phyloP scores from a whole-genome alignment of 2,888 invertebrate species.

The Aelia acuminata region DNA sequence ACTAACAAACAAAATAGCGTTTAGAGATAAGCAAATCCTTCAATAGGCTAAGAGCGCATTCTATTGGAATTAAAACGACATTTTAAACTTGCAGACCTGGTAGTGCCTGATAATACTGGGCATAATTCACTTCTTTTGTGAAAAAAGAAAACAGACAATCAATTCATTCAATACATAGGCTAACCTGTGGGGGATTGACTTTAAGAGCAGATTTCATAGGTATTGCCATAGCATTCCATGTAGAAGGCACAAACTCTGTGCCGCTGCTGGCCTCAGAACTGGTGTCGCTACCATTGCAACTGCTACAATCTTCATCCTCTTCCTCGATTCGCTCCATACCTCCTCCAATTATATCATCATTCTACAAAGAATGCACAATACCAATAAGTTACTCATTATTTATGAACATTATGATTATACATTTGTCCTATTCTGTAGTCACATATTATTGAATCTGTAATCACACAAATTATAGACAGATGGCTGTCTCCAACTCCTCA shows the following conservation, averaged over 20 bases:
- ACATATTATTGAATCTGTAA: too few relatives aligned
- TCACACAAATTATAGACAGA: too few relatives aligned
- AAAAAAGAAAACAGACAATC: too few relatives aligned
- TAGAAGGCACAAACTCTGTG: slow-evolving; percentile 81
- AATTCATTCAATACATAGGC: background rate
- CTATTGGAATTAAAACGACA: too few relatives aligned
- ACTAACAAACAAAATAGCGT: too few relatives aligned
- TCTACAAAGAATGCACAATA: background rate
- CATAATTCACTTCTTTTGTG: too few relatives aligned
- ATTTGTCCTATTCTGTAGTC: too few relatives aligned
- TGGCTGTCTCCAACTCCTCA: too few relatives aligned
- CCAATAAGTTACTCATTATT: background rate
- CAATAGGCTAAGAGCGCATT: too few relatives aligned
- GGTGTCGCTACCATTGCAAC: slow-evolving; percentile 66
- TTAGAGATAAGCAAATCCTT: too few relatives aligned
- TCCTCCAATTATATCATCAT: slow-evolving; percentile 15
- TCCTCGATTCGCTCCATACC: slow-evolving; percentile 70
- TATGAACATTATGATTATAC: background rate
- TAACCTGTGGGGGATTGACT: slow-evolving; percentile 67
- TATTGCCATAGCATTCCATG: slow-evolving; percentile 84
- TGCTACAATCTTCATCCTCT: slow-evolving; percentile 66
- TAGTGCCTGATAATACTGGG: too few relatives aligned
- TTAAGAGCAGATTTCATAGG: slow-evolving; percentile 83
- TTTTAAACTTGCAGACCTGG: too few relatives aligned
- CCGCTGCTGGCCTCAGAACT: slow-evolving; percentile 67